Base-by-base conservation (phyloP, 2,888 invertebrate genomes). In the Pollenia amentaria region DNA sequence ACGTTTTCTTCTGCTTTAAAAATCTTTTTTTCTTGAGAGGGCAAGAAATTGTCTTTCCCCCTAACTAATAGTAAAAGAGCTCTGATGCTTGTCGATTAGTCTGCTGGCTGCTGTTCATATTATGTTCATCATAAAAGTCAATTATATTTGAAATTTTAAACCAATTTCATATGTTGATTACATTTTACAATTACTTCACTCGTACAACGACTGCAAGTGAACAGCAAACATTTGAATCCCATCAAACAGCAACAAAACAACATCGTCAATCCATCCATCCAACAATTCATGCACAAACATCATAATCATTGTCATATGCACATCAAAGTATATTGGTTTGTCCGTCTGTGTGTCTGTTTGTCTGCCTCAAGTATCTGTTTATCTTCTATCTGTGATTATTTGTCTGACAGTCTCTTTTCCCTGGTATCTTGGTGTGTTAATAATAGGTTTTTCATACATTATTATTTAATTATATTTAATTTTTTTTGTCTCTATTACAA, bases 111-210 rank as follows among this genome's bases (percentile, higher is more conserved):
- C 6, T 64, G 53, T 48, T 76, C 44, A 70, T 44, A 57, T 60
- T 57, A 48, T 85, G 79, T 21, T 79, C 83, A 75, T 85, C 73
- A 73, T 67, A 81, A 82, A 85, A 81, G 69, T 83, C 86, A 82
- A 83, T 83, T 86, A 86, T 75, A 75, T 83, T 70, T 69, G 64
- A 86, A 83, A 78, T 79, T 76, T 44, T 70, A 83, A 86, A 86
- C 83, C 83, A 83, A 86, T 83, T 86, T 86, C n/a, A 79, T 76
- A 77, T 75, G 83, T 64, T 86, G 82, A 83, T 86, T 86, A 55
- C 55, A 83, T 65, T 83, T 73, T 70, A 79, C 75, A 65, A 79
- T 64, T 69, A 51, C 16, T 48, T 40, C 29, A 44, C 9, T n/a
- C 16, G 46, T 67, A n/a, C 9, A 38, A 53, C 16, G 29, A 67